Evolutionary conservation across 2,113 vertebrate genomes (phyloP), one percentile per base, ranked within the genome.

Genomic region (Embiotoca jacksoni): DNA sequence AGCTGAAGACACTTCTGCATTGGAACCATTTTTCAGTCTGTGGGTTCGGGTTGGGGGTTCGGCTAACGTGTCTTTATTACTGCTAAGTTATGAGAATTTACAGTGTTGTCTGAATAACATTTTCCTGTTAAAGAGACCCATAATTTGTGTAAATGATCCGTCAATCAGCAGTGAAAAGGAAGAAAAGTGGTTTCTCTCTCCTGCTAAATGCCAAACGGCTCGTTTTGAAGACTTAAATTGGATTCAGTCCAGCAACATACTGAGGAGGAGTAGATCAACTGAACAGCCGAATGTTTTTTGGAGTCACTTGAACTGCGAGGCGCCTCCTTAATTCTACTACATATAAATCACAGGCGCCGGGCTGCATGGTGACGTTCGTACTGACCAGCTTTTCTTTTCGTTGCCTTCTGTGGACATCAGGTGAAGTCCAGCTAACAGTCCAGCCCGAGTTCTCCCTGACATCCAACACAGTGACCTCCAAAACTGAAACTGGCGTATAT

Each of bases 281-380:
- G 55, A 31, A 10, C 49, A 41, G 8, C 50, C 35, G 35, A 72
- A 67, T 66, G 74, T 62, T 74, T 23, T 70, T 16, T 54, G 41
- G 50, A 58, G 58, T 67, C 72, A 80, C 49, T 71, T 41, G 31
- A 61, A 57, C 71, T 54, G 30, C 39, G 4, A 15, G 68, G 75
- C 47, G 55, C 47, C 47, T 66, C 44, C 0, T 60, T 65, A 66
- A 58, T 78, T 47, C 54, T 31, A 44, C 16, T 33, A 37, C 61
- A 11, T 66, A 9, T 46, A 62, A 71, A 80, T 84, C 71, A 52
- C 47, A 56, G 15, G 44, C 44, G 4, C 39, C 2, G 3, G 9
- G 39, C 39, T 41, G 6, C 37, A 37, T 7, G 37, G 37, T 37
- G 4, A 7, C 4, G 37, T 37, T 7, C 37, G 37, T 37, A 37